Evolutionary conservation across 2,888 invertebrate genomes (phyloP).

Genomic region (Aspidapion aeneum): DNA sequence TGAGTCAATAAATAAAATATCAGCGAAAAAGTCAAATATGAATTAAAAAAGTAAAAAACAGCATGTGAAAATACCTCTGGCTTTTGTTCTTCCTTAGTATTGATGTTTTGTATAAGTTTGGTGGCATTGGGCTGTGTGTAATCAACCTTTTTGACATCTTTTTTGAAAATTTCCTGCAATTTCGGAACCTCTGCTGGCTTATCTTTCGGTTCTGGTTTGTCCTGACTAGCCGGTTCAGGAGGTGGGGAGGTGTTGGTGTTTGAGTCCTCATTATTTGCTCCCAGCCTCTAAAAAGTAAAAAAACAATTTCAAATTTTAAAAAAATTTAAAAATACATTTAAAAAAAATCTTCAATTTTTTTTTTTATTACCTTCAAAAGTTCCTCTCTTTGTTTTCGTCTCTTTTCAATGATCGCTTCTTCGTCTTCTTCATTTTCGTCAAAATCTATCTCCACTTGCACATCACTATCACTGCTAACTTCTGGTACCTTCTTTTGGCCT

Average conservation of each 20-base stretch:
- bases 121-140: too few species aligned
- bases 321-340: neutral
- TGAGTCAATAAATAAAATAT: too few species aligned
- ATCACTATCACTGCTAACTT: conserved; percentile 69
- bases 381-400: conserved; percentile 85
- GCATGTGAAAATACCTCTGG: too few species aligned
- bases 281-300: conserved; percentile 49
- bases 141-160: neutral
- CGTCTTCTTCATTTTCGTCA: conserved; percentile 84
- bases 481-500: conserved; percentile 58
- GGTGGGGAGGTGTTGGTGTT: conserved; percentile 43
- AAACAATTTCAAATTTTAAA: too few species aligned
- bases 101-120: neutral
- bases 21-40: too few species aligned
- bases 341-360: neutral
- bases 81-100: too few species aligned
- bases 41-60: too few species aligned
- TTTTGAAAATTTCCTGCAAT: conserved; percentile 8
- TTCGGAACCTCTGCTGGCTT: conserved; percentile 9
- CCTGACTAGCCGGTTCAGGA: conserved; percentile 22
- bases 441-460: conserved; percentile 72
- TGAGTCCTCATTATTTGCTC: conserved; percentile 58
- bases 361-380: conserved; percentile 66
- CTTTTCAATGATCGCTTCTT: conserved; percentile 88
- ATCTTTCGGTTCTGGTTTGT: conserved; percentile 5